phyloP scores from a whole-genome alignment of 2,113 vertebrate species.

The Sinosuthora webbiana region DNA sequence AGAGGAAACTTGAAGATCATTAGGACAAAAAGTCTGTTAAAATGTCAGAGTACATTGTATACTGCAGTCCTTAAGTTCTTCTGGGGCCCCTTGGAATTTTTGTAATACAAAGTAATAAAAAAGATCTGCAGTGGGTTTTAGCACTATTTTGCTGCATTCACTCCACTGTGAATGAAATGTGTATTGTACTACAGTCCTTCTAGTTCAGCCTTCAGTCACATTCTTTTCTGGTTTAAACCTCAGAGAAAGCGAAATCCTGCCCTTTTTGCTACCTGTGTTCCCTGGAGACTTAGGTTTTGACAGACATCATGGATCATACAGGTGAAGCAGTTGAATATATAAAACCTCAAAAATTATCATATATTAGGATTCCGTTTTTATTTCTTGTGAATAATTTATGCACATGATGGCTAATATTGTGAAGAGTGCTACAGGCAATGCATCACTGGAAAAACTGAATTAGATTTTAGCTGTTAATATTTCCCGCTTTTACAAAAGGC shows the following conservation, averaged over 20 bases:
- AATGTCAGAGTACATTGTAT: background rate
- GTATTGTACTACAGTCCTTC: background rate
- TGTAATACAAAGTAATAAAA: constrained; percentile 4
- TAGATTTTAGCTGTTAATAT: background rate
- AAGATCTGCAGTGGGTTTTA: background rate
- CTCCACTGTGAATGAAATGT: background rate
- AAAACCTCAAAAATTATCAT: background rate
- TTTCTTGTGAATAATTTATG: background rate
- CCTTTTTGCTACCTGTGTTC: background rate
- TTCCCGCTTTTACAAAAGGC: background rate
- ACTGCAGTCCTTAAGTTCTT: constrained; percentile 7
- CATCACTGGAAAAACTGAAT: background rate
- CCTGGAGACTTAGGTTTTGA: background rate
- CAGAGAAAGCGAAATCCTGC: background rate
- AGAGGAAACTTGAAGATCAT: background rate
- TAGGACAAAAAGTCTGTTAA: constrained; percentile 21
- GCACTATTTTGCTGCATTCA: background rate
- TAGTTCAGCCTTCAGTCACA: background rate
- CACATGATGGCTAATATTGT: background rate
- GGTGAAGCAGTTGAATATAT: background rate
- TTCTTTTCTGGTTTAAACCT: background rate
- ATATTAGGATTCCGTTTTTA: background rate
- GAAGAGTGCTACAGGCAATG: background rate
- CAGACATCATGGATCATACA: background rate
- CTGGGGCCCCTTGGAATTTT: constrained; percentile 15